A percentile compares a stretch with the other conserved stretches of the same genome.
phyloP scores from a whole-genome alignment of 2,888 invertebrate genomes.

The Drosophila putrida region DNA sequence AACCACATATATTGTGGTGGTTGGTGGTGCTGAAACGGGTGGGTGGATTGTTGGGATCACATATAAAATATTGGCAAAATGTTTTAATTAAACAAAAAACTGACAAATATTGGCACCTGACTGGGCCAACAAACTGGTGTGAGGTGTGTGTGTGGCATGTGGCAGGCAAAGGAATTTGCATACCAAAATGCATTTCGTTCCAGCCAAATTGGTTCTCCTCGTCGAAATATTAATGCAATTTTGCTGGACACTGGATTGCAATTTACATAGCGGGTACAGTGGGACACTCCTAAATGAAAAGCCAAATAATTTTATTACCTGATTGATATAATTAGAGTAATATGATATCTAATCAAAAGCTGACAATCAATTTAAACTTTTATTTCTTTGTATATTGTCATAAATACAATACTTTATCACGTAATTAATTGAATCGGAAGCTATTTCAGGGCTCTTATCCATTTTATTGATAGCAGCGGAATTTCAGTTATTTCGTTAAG shows the following conservation, averaged over 20 bases:
- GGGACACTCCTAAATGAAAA: neutral
- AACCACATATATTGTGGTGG: neutral
- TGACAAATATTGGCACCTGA: slow-evolving; percentile 78
- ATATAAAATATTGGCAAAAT: slow-evolving; percentile 77
- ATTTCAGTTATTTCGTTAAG: slow-evolving; percentile 15
- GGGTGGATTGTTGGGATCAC: slow-evolving; percentile 6
- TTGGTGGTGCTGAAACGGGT: neutral
- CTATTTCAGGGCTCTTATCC: slow-evolving; percentile 4
- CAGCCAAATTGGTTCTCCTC: slow-evolving; percentile 28
- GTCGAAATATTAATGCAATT: slow-evolving; percentile 75
- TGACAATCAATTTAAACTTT: slow-evolving; percentile 1
- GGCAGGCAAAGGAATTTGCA: slow-evolving; percentile 66
- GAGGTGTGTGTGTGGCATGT: slow-evolving; percentile 32
- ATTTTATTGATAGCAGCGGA: slow-evolving; percentile 14
- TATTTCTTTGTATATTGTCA: neutral
- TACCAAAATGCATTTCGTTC: slow-evolving; percentile 64
- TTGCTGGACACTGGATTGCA: slow-evolving; percentile 51
- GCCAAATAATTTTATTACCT: neutral
- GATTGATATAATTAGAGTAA: neutral
- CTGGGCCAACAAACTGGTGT: slow-evolving; percentile 19
- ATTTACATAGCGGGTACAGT: slow-evolving; percentile 64
- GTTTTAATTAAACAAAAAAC: slow-evolving; percentile 78
- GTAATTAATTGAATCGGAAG: slow-evolving; percentile 1
- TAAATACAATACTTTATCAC: slow-evolving; percentile 3
- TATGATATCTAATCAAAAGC: slow-evolving; percentile 25